Conservation (phyloP, 2,797 vertebrate genomes). For the Falco cherrug region DNA sequence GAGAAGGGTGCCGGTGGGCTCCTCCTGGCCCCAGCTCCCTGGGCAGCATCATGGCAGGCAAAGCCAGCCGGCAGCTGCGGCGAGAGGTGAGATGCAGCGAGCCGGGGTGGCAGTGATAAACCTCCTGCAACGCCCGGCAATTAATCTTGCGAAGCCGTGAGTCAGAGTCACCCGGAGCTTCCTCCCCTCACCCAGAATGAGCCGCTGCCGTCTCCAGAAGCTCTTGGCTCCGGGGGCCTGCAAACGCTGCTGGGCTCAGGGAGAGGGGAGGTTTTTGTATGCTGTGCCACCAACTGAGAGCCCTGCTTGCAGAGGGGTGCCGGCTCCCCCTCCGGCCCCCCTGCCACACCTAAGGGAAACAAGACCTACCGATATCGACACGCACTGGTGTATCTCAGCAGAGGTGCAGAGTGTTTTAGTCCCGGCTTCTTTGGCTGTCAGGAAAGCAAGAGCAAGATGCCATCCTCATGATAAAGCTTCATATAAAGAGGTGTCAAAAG, state of each 20-base stretch:
- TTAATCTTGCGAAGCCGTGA: conserved; percentile 76
- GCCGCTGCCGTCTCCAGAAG: conserved; percentile 53
- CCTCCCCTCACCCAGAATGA: conserved; percentile 42
- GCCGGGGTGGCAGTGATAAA: conserved; percentile 70
- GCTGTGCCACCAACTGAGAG: not conserved
- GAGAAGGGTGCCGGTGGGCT: not conserved
- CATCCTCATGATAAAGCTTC: conserved; percentile 24
- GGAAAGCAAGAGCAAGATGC: not conserved
- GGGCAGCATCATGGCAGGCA: not conserved
- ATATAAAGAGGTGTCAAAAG: conserved; percentile 37
- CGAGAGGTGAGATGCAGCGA: conserved; percentile 12
- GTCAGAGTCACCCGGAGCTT: conserved; percentile 56
- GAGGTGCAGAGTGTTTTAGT: not conserved
- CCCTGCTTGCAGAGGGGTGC: not conserved
- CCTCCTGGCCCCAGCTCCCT: not conserved
- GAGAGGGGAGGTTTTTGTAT: not conserved
- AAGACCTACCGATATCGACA: fast-evolving
- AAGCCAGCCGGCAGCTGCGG: not conserved
- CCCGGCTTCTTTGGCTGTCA: not conserved
- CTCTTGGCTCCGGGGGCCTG: conserved; percentile 59
- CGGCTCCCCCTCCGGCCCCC: not conserved
- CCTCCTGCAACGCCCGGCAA: conserved; percentile 58
- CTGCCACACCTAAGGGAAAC: not conserved
- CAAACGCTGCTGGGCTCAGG: conserved; percentile 29
- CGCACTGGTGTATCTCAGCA: not conserved